Percentiles rank a stretch among this genome's conserved stretches.
Evolutionary conservation across 2,113 vertebrate species (phyloP).

Genomic region (Oryctolagus cuniculus): mOryCun1.1 NC_091442.1:111635001-111635500

Average conservation of each 20-base stretch:
- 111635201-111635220: accelerated
- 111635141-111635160: too few species aligned
- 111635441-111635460: background rate
- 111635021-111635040: too few species aligned
- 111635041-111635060: too few species aligned
- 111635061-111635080: too few species aligned
- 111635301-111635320: background rate
- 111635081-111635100: too few species aligned
- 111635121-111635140: too few species aligned
- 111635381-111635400: background rate
- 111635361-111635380: background rate
- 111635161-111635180: too few species aligned
- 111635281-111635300: background rate
- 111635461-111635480: too few species aligned
- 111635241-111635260: background rate
- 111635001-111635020: too few species aligned
- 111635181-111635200: too few species aligned
- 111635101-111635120: too few species aligned
- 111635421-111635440: background rate
- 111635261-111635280: background rate
- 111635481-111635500: background rate
- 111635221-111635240: background rate
- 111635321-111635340: background rate
- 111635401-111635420: background rate
- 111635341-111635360: background rate